These are phyloP conservation scores for Oryctes rhinoceros DNA, from an alignment of 1,140 invertebrate species.

Conservation along the genomic window DNA sequence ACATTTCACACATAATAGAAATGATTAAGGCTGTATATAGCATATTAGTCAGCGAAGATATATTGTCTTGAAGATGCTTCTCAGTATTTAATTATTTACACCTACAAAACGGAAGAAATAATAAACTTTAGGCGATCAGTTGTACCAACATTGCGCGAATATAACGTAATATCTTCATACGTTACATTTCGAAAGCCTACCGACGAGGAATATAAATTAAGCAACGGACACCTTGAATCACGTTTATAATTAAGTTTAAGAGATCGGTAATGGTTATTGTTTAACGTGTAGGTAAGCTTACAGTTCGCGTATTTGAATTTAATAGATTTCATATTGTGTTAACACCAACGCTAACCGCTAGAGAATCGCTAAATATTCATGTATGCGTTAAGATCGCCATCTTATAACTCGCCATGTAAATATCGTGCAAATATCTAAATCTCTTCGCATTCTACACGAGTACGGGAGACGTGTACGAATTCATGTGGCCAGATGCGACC, in stretches of 20 bases:
- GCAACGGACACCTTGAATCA: conserved; percentile 18
- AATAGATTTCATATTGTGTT: conserved; percentile 27
- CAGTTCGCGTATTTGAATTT: conserved; percentile 29
- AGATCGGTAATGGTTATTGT: conserved; percentile 31
- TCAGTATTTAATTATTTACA: too few relatives aligned
- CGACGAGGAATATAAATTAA: conserved; percentile 19
- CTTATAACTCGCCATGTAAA: background rate
- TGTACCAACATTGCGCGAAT: background rate
- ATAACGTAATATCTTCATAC: background rate
- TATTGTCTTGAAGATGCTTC: too few relatives aligned
- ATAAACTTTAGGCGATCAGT: background rate
- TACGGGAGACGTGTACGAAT: background rate
- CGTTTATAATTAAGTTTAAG: conserved; percentile 30
- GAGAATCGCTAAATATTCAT: conserved; percentile 17
- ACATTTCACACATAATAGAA: too few relatives aligned
- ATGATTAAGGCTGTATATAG: too few relatives aligned
- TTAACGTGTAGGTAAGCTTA: conserved; percentile 18
- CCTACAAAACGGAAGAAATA: background rate
- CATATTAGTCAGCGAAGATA: too few relatives aligned
- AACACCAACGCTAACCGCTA: background rate
- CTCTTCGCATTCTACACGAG: background rate
- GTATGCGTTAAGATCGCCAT: background rate
- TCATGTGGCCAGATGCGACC: background rate
- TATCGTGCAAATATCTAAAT: conserved; percentile 1
- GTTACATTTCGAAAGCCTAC: background rate